Conservation (phyloP, 2,797 vertebrate genomes). For the Rhinella marina region DNA sequence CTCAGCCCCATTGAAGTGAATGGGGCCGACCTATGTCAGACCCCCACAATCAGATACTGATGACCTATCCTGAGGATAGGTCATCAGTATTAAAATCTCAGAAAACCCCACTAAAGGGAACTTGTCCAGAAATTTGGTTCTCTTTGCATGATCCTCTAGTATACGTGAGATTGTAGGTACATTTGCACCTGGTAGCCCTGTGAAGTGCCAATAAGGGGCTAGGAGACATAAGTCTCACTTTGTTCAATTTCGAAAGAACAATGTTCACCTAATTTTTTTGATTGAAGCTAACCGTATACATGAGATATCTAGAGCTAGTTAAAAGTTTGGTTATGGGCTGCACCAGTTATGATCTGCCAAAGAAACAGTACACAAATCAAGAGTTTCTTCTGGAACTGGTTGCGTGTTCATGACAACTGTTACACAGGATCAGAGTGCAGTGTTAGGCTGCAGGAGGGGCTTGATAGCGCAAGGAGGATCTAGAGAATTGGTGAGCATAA, state of each 20-base stretch:
- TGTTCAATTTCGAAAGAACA: neutral
- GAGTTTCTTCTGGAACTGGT: neutral
- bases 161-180: neutral
- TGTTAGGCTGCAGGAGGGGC: neutral
- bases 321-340: neutral
- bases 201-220: neutral
- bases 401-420: neutral
- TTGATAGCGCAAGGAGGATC: neutral
- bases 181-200: neutral
- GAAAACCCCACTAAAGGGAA: neutral
- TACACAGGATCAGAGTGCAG: neutral
- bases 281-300: neutral
- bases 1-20: too few relatives aligned
- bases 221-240: neutral
- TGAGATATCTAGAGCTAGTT: neutral
- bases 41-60: too few relatives aligned
- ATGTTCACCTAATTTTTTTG: neutral
- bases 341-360: neutral
- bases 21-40: too few relatives aligned
- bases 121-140: neutral
- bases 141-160: too few relatives aligned
- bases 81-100: too few relatives aligned
- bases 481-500: too few relatives aligned
- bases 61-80: too few relatives aligned
- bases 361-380: neutral